Evolutionary conservation across 2,113 vertebrate species (phyloP).

Genomic region (Falcunculus frontatus): DNA sequence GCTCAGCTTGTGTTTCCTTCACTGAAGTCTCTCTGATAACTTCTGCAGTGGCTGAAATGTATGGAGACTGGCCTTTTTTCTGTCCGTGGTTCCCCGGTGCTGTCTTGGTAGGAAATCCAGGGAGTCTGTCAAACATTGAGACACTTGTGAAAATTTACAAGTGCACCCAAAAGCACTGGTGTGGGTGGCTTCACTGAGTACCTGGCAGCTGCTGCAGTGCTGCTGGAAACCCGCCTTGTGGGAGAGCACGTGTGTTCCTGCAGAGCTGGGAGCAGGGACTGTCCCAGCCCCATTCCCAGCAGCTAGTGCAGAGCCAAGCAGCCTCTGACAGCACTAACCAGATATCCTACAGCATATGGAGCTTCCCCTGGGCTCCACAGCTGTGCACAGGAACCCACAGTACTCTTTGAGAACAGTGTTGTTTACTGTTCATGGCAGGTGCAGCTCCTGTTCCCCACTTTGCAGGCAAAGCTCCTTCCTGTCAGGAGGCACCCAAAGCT

Average conservation of each 20-base stretch:
- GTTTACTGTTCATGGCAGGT: background rate
- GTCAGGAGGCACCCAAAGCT: background rate
- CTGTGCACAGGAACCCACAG: background rate
- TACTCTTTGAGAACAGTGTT: background rate
- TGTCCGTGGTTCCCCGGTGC: background rate
- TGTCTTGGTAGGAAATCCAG: background rate
- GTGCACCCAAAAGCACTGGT: no score
- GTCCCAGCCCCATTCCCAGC: background rate
- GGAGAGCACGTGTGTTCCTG: background rate
- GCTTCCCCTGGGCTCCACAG: constrained; percentile 9
- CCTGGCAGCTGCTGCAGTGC: background rate
- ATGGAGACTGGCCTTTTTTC: background rate
- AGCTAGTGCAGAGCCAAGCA: background rate
- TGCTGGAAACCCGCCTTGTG: background rate
- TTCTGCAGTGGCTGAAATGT: background rate
- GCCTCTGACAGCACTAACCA: background rate
- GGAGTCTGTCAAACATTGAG: background rate
- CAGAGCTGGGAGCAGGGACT: background rate
- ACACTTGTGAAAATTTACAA: background rate
- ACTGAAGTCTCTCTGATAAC: background rate
- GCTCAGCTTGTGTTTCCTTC: background rate
- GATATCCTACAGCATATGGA: background rate
- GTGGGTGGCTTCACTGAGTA: background rate
- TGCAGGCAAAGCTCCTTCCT: background rate
- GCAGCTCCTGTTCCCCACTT: background rate